Conservation (phyloP, 2,113 vertebrate species). For the Phrynocephalus versicolor region DNA sequence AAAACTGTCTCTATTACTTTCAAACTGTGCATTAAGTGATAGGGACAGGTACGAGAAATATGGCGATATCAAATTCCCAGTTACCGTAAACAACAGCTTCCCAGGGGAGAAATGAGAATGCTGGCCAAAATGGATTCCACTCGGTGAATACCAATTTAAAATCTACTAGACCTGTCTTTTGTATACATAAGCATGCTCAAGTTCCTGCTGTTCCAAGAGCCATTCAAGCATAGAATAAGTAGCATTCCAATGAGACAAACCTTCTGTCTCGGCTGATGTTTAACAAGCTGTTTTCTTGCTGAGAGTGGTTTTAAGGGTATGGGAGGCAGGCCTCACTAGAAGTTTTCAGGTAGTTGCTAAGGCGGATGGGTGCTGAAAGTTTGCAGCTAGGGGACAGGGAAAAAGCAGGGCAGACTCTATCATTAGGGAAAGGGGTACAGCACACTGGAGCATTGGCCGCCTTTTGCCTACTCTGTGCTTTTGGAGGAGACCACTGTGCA, state of each 20-base stretch:
- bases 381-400: neutral
- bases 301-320: conserved; percentile 50
- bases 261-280: conserved; percentile 77
- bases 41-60: conserved; percentile 53
- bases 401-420: neutral
- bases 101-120: conserved; percentile 64
- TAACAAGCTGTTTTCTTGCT: conserved; percentile 76
- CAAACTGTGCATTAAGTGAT: conserved; percentile 46
- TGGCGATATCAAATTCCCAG: conserved; percentile 54
- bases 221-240: conserved; percentile 72
- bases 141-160: conserved; percentile 73
- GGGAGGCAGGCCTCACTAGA: neutral
- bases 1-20: conserved; percentile 52
- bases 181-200: conserved; percentile 59
- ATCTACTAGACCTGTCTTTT: conserved; percentile 68
- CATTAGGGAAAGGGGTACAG: neutral
- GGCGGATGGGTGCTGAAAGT: neutral
- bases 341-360: neutral
- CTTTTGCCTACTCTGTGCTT: neutral
- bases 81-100: conserved; percentile 60
- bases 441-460: too few species aligned
- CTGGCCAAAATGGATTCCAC: conserved; percentile 68
- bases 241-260: conserved; percentile 73
- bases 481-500: neutral
- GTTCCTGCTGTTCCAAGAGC: conserved; percentile 68